Conservation (phyloP, 2,113 vertebrate genomes). For the Petroica traversi region DNA sequence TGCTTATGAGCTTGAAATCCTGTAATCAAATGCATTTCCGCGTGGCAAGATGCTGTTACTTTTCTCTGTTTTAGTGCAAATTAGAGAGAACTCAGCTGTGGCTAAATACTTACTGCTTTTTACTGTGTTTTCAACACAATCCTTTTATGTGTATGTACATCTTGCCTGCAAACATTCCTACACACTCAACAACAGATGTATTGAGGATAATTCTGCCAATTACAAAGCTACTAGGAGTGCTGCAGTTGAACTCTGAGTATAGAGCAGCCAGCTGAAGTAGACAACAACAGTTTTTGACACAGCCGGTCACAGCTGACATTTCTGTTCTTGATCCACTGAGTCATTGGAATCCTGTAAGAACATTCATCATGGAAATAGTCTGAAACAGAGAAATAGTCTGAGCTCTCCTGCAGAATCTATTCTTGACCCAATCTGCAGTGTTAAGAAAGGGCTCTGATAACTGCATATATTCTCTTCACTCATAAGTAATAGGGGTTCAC, state of each 20-base stretch:
- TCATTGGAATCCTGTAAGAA: conserved; percentile 39
- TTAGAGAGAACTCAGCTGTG: not conserved
- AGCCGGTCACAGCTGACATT: not conserved
- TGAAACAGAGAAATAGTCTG: conserved; percentile 28
- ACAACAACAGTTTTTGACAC: conserved; percentile 38
- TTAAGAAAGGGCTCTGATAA: conserved; percentile 42
- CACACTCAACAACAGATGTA: not conserved
- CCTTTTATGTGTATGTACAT: not conserved
- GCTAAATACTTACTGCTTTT: not conserved
- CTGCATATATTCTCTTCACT: conserved; percentile 29
- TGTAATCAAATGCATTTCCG: not conserved
- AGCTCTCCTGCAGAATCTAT: conserved; percentile 31
- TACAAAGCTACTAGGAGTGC: not conserved
- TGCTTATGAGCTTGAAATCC: not conserved
- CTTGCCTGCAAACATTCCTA: not conserved
- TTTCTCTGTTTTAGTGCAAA: conserved; percentile 10
- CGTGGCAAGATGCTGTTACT: not conserved
- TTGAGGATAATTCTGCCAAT: conserved; percentile 14
- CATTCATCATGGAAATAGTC: conserved; percentile 56
- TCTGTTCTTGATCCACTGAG: conserved; percentile 52
- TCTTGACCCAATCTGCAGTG: conserved; percentile 37
- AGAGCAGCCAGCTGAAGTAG: not conserved
- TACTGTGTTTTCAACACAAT: conserved; percentile 1
- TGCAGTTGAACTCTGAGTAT: not conserved
- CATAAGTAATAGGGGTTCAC: conserved; percentile 32